These are phyloP conservation scores for Clarias gariepinus DNA, from an alignment of 2,113 vertebrate genomes.

Conservation along the genomic window DNA sequence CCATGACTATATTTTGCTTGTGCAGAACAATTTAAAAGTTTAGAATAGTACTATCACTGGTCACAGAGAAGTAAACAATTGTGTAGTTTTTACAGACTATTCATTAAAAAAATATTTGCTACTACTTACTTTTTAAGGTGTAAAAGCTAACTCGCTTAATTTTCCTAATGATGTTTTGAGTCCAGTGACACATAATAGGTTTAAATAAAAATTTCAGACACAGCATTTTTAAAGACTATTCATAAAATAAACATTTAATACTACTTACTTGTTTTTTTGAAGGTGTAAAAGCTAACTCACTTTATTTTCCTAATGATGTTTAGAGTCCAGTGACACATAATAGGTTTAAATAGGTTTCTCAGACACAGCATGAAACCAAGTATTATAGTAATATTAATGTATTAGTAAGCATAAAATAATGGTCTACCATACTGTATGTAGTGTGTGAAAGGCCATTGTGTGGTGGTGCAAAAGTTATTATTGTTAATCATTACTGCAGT, in stretches of 20 bases:
- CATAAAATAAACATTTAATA: neutral
- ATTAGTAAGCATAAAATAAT: neutral
- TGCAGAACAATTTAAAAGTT: neutral
- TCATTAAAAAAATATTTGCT: neutral
- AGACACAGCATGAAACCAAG: neutral
- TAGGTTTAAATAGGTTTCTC: slow-evolving; percentile 2
- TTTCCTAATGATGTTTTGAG: neutral
- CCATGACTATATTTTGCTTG: neutral
- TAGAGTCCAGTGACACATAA: neutral
- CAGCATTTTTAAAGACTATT: neutral
- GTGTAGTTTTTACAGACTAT: neutral
- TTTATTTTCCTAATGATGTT: neutral
- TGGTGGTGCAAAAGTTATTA: neutral
- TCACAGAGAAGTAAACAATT: neutral
- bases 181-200: neutral
- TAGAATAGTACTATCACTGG: neutral
- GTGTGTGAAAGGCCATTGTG: neutral
- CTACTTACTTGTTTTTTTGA: neutral
- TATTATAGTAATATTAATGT: neutral
- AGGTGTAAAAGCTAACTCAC: neutral
- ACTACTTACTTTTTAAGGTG: neutral
- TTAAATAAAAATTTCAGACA: neutral
- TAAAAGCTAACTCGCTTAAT: neutral
- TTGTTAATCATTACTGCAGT: slow-evolving; percentile 5
- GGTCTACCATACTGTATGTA: neutral